phyloP scores from a whole-genome alignment of 2,888 invertebrate genomes.

The Drosophila kambysellisi region DNA sequence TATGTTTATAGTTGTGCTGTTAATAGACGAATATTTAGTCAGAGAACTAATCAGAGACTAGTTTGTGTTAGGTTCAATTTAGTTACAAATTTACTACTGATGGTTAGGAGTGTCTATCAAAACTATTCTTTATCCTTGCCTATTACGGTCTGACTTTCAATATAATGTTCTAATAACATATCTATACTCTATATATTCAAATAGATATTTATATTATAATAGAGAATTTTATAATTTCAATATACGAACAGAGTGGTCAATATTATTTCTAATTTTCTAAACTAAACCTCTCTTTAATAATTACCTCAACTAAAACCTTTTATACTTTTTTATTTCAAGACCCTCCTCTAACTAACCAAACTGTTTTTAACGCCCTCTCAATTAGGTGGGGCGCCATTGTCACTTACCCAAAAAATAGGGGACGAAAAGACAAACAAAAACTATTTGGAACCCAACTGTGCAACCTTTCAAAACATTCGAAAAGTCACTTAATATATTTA shows the following conservation, averaged over 20 bases:
- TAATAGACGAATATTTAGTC: not conserved
- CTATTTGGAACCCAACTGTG: constrained; percentile 50
- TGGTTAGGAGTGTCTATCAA: not conserved
- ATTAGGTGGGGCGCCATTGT: constrained; percentile 38
- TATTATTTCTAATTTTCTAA: not conserved
- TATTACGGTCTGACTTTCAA: no score
- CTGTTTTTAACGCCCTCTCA: not conserved
- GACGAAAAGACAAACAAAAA: not conserved
- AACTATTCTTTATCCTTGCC: not conserved
- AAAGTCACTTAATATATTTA: constrained; percentile 48
- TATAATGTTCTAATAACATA: no score
- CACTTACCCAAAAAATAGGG: not conserved
- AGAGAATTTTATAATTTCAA: not conserved
- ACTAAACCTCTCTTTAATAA: not conserved
- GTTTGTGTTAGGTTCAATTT: not conserved
- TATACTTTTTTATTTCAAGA: not conserved
- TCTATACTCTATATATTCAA: not conserved
- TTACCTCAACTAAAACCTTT: not conserved
- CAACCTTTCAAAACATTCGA: constrained; percentile 45
- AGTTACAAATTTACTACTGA: not conserved
- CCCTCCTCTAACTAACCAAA: not conserved
- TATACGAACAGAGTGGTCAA: not conserved
- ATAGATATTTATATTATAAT: not conserved
- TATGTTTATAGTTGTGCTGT: not conserved
- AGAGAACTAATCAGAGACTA: not conserved